Base-by-base conservation (phyloP, 2,797 vertebrate genomes). In the Falco cherrug region DNA sequence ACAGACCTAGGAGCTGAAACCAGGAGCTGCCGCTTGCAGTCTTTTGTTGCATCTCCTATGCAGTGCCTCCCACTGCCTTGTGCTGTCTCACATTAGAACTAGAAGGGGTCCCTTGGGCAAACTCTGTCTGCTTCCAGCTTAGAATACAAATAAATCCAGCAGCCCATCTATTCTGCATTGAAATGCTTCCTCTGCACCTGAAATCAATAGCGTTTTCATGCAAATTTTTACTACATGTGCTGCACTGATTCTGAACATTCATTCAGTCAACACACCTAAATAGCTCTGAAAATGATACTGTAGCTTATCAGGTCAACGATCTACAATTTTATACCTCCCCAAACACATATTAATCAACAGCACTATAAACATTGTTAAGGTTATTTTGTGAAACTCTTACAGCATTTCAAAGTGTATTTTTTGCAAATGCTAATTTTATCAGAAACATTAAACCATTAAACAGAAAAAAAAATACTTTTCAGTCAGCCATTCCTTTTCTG, bases 321-420 rank as follows among this genome's bases (percentile, higher is more conserved):
- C 83, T 95, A 84, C 68, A 93, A 57, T 92, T 95, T 95, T 93
- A 16, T 83, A 41, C 86, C 64, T 95, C 93, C 90, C 93, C 76
- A 80, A 96, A 64, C 50, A 67, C 67, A 37, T 81, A 93, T 89
- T 96, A 93, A 95, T 89, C 80, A 96, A 94, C 70, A 94, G 75
- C 43, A 64, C 59, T 78, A 94, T 76, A 88, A 95, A 75, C 53
- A 51, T 61, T 74, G 71, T 85, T 94, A 75, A 77, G 59, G 87
- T 37, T 89, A 75, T 56, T 61, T 16, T 67, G 65, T 64, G 29
- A 88, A 93, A 92, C 45, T 78, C 57, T 84, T 20, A 68, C 0
- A 54, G 13, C 22, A 87, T 88, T 92, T 78, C 17, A 41, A 92
- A 76, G 64, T 13, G 24, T 21, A n/a, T 53, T 87, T 95, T 92